phyloP scores from a whole-genome alignment of 2,113 vertebrate genomes.

The Columba janthina region DNA sequence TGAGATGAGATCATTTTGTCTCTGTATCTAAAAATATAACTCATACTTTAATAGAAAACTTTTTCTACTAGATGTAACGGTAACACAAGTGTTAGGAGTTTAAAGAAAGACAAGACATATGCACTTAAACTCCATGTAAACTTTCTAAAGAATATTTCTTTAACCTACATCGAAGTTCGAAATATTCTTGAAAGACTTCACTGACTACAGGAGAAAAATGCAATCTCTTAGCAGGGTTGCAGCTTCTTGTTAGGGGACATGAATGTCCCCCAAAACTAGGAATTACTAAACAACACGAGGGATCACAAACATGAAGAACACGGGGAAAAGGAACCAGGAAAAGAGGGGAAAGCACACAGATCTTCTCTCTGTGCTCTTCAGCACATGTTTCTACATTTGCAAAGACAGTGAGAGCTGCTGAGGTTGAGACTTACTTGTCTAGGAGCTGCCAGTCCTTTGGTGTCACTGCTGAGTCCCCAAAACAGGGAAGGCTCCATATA shows the following conservation, averaged over 20 bases:
- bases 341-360: background rate
- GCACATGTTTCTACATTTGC: accelerated
- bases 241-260: background rate
- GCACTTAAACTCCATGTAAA: background rate
- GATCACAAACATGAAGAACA: background rate
- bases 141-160: constrained; percentile 1
- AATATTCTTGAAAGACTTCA: background rate
- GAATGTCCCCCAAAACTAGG: background rate
- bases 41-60: background rate
- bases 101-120: background rate
- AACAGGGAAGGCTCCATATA: accelerated
- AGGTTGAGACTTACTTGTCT: background rate
- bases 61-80: background rate
- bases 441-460: background rate
- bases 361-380: background rate
- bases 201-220: background rate
- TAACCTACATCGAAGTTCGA: background rate
- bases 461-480: accelerated
- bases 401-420: accelerated
- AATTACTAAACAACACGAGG: background rate
- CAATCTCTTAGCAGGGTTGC: background rate
- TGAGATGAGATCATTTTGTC: background rate
- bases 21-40: constrained; percentile 48
- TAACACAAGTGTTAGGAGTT: background rate
- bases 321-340: background rate